A percentile compares a stretch with the other conserved stretches of the same genome.
Conservation (phyloP, 2,888 invertebrate genomes). For the Glyphotaelius pellucidus region DNA sequence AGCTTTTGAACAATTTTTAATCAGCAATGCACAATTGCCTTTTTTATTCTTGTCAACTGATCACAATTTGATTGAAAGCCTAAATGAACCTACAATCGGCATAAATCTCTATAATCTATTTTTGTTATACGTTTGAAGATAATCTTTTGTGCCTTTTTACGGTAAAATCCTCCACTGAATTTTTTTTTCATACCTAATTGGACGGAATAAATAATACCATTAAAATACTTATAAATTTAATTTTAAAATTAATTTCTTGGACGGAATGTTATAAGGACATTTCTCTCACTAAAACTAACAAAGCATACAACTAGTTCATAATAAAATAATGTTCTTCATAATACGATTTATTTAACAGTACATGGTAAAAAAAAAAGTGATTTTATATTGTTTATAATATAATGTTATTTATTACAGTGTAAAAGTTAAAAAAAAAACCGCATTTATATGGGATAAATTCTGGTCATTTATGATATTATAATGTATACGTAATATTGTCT, state of each 20-base stretch:
- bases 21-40: no score
- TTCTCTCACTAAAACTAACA: background rate
- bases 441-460: background rate
- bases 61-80: no score
- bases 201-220: slow-evolving; percentile 31
- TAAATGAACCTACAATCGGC: no score
- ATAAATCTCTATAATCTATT: background rate
- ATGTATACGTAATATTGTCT: background rate
- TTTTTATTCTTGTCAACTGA: no score
- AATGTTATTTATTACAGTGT: background rate
- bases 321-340: background rate
- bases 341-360: background rate
- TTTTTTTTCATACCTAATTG: slow-evolving; percentile 6
- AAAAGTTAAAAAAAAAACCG: background rate
- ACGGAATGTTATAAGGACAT: slow-evolving; percentile 39
- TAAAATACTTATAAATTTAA: slow-evolving; percentile 16
- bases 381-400: background rate
- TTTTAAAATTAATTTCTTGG: slow-evolving; percentile 33
- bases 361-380: background rate
- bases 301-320: background rate
- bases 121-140: background rate
- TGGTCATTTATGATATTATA: background rate
- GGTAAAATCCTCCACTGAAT: background rate
- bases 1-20: no score
- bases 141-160: background rate